Evolutionary conservation across 2,888 invertebrate genomes (phyloP).

Genomic region (Drosophila trichaetosa): DNA sequence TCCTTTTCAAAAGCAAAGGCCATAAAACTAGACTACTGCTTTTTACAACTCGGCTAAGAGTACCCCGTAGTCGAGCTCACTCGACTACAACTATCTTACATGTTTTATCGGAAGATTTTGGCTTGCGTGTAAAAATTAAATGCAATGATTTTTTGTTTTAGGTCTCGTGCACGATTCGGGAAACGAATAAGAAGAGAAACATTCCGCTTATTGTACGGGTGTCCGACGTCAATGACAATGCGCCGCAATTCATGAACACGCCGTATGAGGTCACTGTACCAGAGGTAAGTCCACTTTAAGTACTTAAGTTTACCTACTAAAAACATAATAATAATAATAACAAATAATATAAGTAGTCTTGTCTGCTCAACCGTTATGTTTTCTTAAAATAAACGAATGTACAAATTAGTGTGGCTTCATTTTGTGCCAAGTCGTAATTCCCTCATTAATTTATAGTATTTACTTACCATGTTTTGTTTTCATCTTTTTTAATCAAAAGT

Average conservation of each 20-base stretch:
- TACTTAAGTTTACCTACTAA: conserved; percentile 2
- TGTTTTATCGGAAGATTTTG: background rate
- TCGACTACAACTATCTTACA: background rate
- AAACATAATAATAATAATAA: background rate
- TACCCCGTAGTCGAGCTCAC: background rate
- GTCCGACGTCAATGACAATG: conserved; percentile 96
- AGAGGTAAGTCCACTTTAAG: conserved; percentile 89
- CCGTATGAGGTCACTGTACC: conserved; percentile 94
- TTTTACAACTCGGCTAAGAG: background rate
- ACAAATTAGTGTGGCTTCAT: background rate
- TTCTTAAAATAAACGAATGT: background rate
- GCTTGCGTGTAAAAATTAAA: conserved; percentile 1
- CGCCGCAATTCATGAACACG: conserved; percentile 92
- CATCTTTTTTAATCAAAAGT: conserved; percentile 1
- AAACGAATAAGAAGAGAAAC: conserved; percentile 92
- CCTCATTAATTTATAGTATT: conserved; percentile 2
- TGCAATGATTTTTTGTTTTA: conserved; percentile 75
- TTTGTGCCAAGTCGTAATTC: conserved; percentile 1
- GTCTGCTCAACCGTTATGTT: background rate
- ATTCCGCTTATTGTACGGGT: conserved; percentile 95
- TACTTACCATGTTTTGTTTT: background rate
- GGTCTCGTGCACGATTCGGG: conserved; percentile 93
- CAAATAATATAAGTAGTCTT: background rate
- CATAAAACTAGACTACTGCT: background rate
- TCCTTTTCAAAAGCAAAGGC: background rate